Evolutionary conservation across 1,140 invertebrate species (phyloP), one percentile per base, ranked within the genome.

Genomic region (Lucilia sericata): DNA sequence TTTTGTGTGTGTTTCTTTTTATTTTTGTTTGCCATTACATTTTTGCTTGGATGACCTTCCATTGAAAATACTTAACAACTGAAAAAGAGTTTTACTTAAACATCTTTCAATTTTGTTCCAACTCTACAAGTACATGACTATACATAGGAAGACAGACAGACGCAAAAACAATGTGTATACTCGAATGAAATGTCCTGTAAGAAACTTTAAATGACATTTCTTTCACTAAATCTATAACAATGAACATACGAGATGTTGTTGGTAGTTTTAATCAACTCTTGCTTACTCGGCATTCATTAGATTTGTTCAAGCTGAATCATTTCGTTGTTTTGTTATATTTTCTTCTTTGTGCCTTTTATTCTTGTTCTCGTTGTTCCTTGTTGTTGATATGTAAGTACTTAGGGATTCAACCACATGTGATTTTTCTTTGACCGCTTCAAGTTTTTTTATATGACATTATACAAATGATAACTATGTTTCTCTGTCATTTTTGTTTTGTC

Each of bases 21-120:
- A 14, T 60, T 17, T 60, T 60, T 8, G 55, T 25, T 82, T 82
- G 81, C 42, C 81, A 82, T 82, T 82, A 82, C 51, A 65, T 82
- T 82, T 49, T 82, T 82, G 81, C 81, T 82, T 82, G 30, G 81
- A n/a, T 82, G 60, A 82, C 81, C 81, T 65, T 82, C 81, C 65
- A 82, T 82, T 82, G 81, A 82, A 82, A 34, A 82, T 19, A 70
- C 51, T 65, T 65, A 80, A 21, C 65, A 19, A 70, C 65, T 70
- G 65, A n/a, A 70, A 70, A 70, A 49, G 42, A 80, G 42, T 51
- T 80, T 19, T 5, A 30, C 25, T 30, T 30, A 30, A 30, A 19
- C 21, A n/a, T 60, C 55, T 60, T n/a, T 7, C 14, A 5, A n/a
- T 60, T n/a, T 60, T 10, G 42, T 7, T 17, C 17, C 55, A 60